Evolutionary conservation across 2,888 invertebrate genomes (phyloP).

Genomic region (Branchellion lobata): DNA sequence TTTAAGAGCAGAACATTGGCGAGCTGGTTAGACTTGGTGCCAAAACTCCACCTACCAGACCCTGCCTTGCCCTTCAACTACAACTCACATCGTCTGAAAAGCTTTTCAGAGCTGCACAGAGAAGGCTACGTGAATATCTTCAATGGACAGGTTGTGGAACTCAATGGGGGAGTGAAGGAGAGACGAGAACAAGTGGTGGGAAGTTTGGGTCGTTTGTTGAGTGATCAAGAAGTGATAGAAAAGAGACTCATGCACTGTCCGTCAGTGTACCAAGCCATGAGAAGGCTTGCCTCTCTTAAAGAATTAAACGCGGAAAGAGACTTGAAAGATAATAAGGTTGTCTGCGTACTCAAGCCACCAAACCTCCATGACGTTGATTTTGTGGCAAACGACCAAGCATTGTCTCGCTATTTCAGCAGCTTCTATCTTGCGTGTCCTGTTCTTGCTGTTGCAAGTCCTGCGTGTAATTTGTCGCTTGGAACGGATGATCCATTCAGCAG

Average conservation of each 20-base stretch:
- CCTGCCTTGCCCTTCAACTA: not conserved
- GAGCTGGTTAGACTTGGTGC: conserved; percentile 90
- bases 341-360: too few relatives aligned
- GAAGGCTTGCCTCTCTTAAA: not conserved
- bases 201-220: not conserved
- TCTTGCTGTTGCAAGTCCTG: not conserved
- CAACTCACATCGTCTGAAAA: not conserved
- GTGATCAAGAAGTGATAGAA: not conserved
- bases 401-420: too few relatives aligned
- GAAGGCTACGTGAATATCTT: not conserved
- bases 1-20: conserved; percentile 91
- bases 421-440: too few relatives aligned
- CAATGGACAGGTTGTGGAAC: not conserved
- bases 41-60: conserved; percentile 79
- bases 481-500: not conserved
- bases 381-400: too few relatives aligned
- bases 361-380: too few relatives aligned
- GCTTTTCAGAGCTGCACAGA: not conserved
- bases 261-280: not conserved
- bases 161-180: not conserved
- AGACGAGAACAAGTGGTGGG: not conserved
- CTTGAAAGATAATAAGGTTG: too few relatives aligned
- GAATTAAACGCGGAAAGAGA: too few relatives aligned
- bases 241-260: not conserved
- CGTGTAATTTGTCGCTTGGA: not conserved